These are phyloP conservation scores for Oscheius sp. DNA, from an alignment of 2,888 invertebrate genomes.

Conservation along the genomic window DNA sequence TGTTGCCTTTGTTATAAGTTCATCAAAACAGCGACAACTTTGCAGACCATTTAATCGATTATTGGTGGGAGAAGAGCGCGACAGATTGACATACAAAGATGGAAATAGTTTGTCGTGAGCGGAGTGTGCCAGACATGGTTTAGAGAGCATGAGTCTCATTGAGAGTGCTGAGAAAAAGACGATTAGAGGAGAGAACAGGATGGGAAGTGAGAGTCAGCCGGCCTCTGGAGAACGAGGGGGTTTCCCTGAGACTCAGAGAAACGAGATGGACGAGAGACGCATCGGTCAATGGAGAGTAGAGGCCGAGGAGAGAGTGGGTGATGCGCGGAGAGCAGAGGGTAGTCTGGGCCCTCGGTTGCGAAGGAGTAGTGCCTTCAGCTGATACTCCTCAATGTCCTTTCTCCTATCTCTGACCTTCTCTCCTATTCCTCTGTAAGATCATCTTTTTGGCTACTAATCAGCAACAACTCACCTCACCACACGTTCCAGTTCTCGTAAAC, in stretches of 20 bases:
- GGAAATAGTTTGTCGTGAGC: conserved; percentile 31
- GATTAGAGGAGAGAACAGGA: conserved; percentile 18
- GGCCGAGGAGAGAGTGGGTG: conserved; percentile 24
- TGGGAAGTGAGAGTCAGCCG: conserved; percentile 17
- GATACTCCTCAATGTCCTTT: conserved; percentile 35
- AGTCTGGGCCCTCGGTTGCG: conserved; percentile 31
- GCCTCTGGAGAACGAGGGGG: conserved; percentile 8
- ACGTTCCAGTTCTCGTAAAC: too few species aligned
- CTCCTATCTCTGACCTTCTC: conserved; percentile 8
- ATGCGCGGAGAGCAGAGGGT: conserved; percentile 32
- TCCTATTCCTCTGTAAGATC: background rate
- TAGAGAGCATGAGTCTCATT: background rate
- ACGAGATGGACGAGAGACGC: conserved; percentile 29
- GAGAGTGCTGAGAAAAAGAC: conserved; percentile 6
- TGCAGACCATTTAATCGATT: conserved; percentile 34
- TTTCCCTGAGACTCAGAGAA: conserved; percentile 37
- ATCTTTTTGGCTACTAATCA: too few species aligned
- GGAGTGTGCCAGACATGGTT: conserved; percentile 18
- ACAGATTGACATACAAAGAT: conserved; percentile 17
- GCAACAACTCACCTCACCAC: too few species aligned
- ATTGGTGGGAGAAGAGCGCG: conserved; percentile 13
- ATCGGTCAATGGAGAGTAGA: conserved; percentile 15
- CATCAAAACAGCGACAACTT: conserved; percentile 15
- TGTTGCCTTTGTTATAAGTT: too few species aligned
- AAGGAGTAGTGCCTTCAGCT: conserved; percentile 43